These are phyloP conservation scores for Chaetodon trifasciatus DNA, from an alignment of 2,797 vertebrate genomes.

Conservation along the genomic window DNA sequence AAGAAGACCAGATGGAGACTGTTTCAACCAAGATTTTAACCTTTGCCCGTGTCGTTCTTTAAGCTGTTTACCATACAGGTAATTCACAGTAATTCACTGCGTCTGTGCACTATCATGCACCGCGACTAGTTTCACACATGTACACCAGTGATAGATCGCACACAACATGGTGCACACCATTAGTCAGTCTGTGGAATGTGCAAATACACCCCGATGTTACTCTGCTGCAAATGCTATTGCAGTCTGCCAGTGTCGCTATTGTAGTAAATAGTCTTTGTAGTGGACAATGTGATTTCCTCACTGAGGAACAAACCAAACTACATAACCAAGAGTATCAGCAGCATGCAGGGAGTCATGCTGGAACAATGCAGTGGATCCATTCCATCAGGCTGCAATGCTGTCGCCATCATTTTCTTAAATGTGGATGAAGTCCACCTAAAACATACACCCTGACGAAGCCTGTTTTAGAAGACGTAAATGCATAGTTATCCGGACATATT, in stretches of 20 bases:
- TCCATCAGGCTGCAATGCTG: constrained; percentile 34
- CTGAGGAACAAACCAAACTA: constrained; percentile 11
- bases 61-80: not conserved
- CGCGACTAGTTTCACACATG: not conserved
- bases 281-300: not conserved
- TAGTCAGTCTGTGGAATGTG: not conserved
- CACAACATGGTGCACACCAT: not conserved
- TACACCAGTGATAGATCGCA: not conserved
- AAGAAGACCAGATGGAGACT: constrained; percentile 24
- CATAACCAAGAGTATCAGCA: constrained; percentile 57
- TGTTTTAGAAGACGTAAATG: not conserved
- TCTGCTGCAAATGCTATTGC: not conserved
- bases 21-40: not conserved
- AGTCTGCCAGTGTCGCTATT: not conserved
- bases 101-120: not conserved
- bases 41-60: not conserved
- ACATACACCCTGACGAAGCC: not conserved
- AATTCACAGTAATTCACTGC: not conserved
- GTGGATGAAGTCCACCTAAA: not conserved
- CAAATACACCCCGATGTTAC: constrained; percentile 2
- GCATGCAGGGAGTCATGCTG: constrained; percentile 78
- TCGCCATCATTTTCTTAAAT: not conserved
- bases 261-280: not conserved
- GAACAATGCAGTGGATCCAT: constrained; percentile 64
- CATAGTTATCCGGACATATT: not conserved